Conservation (phyloP, 1,140 invertebrate genomes). For the Ceratosolen fusciceps region DNA sequence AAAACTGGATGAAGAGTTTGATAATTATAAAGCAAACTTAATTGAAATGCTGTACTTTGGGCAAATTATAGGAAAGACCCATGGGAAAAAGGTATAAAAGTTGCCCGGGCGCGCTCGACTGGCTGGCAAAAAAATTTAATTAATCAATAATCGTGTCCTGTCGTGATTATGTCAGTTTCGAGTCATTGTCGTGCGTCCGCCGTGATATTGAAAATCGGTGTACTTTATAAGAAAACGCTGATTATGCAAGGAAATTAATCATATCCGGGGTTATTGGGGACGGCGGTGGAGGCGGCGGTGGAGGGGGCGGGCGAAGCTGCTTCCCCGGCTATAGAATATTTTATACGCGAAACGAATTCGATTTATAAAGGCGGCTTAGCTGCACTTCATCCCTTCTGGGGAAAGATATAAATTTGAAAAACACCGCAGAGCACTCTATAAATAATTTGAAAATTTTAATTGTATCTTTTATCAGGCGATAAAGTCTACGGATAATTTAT, state of each 20-base stretch:
- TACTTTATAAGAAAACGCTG: neutral
- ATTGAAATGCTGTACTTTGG: too few species aligned
- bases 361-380: neutral
- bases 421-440: neutral
- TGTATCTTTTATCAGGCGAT: neutral
- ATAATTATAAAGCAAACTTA: too few species aligned
- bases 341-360: neutral
- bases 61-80: too few species aligned
- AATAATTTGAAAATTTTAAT: conserved; percentile 10
- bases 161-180: neutral
- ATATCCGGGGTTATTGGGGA: neutral
- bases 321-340: conserved; percentile 3
- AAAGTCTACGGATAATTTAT: neutral
- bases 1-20: too few species aligned
- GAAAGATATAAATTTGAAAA: conserved; percentile 6
- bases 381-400: neutral
- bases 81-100: too few species aligned
- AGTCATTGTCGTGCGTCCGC: neutral
- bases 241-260: conserved; percentile 13
- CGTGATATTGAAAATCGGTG: neutral
- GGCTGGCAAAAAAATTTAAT: too few species aligned
- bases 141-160: too few species aligned
- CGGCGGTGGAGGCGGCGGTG: too few species aligned
- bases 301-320: too few species aligned
- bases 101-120: too few species aligned